Evolutionary conservation across 2,113 vertebrate species (phyloP).

Genomic region (Felis catus): F.catus_Fca126_mat1.0 CM031418.1:69635001-69635500

Average conservation of each 20-base stretch:
- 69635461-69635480: neutral
- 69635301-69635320: neutral
- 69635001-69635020: constrained; percentile 17
- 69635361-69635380: neutral
- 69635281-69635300: neutral
- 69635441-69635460: neutral
- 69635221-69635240: neutral
- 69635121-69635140: neutral
- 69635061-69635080: neutral
- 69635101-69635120: neutral
- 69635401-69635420: neutral
- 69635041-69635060: neutral
- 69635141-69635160: neutral
- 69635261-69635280: neutral
- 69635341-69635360: neutral
- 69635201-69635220: neutral
- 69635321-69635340: constrained; percentile 23
- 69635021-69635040: neutral
- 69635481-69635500: neutral
- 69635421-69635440: neutral
- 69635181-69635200: neutral
- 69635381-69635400: neutral
- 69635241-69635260: neutral
- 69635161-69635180: constrained; percentile 34
- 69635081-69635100: neutral